Evolutionary conservation across 1,140 invertebrate genomes (phyloP), one percentile per base, ranked within the genome.

Genomic region (Brachionus rubens): DNA sequence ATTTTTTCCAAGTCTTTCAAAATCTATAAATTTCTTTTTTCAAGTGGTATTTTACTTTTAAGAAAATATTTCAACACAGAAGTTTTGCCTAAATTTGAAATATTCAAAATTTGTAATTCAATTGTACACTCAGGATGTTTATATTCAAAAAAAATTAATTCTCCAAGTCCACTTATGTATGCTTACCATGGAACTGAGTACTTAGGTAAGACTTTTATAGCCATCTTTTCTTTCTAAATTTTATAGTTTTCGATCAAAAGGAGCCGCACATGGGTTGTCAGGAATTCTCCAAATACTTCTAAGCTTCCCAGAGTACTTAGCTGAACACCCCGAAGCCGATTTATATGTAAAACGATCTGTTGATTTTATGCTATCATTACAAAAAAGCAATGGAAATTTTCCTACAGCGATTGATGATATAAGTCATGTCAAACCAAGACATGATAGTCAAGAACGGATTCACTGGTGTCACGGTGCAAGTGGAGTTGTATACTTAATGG

Each of bases 391-490:
- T 67, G 91, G 90, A 1, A 93, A 93, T 82, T 92, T 91, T 84
- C 90, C 91, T 0, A 88, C 88, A 77, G 89, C 89, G 2, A 87
- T 90, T 80, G 90, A 91, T 81, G 91, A 92, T 82, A 79, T 90
- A 26, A 52, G 77, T 41, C 78, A 82, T 5, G 84, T 85, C 1
- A 78, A 30, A 75, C 78, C 75, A 78, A 82, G 1, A 85, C 85
- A 2, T 82, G 87, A 77, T 77, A 82, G 3, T 81, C 83, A 26
- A 79, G 80, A 19, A 87, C 80, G 93, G 1, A 88, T 93, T 3
- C 92, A 94, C 80, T 93, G 91, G 91, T 94, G 92, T 84, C 91
- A 93, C 83, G 92, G 92, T 1, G 91, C 91, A 33, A 89, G 91
- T 52, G 88, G 91, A 7, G 87, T 89, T 1, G 83, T 92, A 7